Percentiles rank a stretch among this genome's conserved stretches.
Conservation (phyloP, 2,797 vertebrate species). For the Chelon labrosus region DNA sequence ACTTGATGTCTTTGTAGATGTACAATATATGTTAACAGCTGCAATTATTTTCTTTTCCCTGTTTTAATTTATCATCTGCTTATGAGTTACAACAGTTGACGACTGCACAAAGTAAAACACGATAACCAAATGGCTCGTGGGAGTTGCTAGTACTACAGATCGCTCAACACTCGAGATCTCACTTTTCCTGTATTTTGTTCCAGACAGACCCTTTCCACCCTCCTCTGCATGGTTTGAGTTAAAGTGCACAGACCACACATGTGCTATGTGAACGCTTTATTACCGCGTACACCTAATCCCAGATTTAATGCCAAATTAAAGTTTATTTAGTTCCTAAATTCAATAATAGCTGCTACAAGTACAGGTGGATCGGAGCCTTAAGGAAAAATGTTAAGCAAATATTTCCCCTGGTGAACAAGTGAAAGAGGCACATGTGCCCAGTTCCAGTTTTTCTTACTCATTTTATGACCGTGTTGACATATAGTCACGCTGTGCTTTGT, state of each 20-base stretch:
- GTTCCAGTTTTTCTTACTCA: neutral
- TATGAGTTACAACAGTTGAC: no score
- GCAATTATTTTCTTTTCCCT: neutral
- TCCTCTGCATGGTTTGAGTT: neutral
- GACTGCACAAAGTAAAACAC: neutral
- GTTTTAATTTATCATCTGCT: neutral
- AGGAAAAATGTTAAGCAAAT: neutral
- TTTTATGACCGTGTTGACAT: neutral
- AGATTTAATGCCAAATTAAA: constrained; percentile 2
- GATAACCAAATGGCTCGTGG: neutral
- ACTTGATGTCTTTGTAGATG: neutral
- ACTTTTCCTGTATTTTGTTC: no score
- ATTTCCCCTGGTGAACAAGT: neutral
- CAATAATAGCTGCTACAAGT: neutral
- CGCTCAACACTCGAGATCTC: neutral
- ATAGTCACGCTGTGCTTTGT: no score
- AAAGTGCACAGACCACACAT: neutral
- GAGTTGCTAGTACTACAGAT: neutral
- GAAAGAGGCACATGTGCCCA: neutral
- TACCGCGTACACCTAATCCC: neutral
- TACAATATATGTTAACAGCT: neutral
- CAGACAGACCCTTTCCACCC: neutral
- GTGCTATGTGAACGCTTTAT: neutral
- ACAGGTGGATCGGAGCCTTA: neutral
- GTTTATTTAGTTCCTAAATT: neutral